Evolutionary conservation across 2,113 vertebrate genomes (phyloP), one percentile per base, ranked within the genome.

Genomic region (Protomyctophum bolini): DNA sequence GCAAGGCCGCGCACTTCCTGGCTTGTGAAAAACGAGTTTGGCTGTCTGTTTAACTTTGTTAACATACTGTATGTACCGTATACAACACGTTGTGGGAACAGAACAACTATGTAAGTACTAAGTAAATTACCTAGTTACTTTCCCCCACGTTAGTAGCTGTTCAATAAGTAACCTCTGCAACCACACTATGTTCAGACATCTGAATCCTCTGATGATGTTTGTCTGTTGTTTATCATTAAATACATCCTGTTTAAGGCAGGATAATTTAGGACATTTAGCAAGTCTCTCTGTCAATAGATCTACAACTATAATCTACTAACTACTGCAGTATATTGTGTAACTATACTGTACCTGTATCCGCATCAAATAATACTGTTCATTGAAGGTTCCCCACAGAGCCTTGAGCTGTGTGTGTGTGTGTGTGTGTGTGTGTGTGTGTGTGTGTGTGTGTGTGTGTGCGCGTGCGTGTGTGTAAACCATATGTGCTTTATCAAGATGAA

Each of bases 401-500:
- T 48, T 11, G 11, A 9, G 15, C 52, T 65, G 63, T 12, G 56
- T 68, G 51, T 63, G 33, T 65, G 33, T 41, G 33, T 41, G 33
- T 2, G 33, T 41, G 33, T 2, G 33, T 41, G 33, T 2, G 61
- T 58, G 21, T 72, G 29, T 62, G 59, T 41, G 63, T 12, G 56
- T 68, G 51, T 63, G 33, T 33, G 33, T 46, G 52, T 63, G 56
- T 9, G 10, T 48, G 8, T 28, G 46, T 69, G 70, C 65, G 15
- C 58, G 1, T 58, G 45, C 48, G 60, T 63, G 60, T 66, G 61
- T 65, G 48, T 76, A 14, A 75, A 71, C 57, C 33, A 77, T 76
- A 59, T 76, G 61, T 48, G 21, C 56, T 66, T 73, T 74, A 78
- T 77, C 60, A 85, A 76, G 73, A 86, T 87, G 10, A 83, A 78